Conservation (phyloP, 2,113 vertebrate species). For the Dasyurus viverrinus region DNA sequence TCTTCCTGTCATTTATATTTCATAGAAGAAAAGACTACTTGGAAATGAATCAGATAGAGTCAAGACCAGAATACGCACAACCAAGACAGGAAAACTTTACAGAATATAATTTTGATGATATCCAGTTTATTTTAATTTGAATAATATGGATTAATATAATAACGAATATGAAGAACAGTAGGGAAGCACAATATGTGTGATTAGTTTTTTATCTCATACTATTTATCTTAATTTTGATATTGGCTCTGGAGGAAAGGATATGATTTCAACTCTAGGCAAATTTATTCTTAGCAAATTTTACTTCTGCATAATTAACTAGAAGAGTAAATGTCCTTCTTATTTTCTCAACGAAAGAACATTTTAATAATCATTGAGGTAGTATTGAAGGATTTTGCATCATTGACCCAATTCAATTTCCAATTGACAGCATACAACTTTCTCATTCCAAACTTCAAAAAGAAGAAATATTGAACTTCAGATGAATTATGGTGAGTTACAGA, state of each 20-base stretch:
- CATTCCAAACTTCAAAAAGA: constrained; percentile 1
- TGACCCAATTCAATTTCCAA: not conserved
- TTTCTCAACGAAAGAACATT: not conserved
- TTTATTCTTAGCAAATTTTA: not conserved
- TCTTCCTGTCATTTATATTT: not conserved
- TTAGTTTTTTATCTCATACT: not conserved
- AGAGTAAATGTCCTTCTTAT: not conserved
- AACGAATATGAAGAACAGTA: not conserved
- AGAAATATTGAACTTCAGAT: not conserved
- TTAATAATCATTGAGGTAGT: too few relatives aligned
- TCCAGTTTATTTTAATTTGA: not conserved
- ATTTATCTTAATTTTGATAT: not conserved
- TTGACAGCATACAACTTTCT: not conserved
- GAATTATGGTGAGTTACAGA: not conserved
- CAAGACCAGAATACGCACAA: not conserved
- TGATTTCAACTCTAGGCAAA: constrained; percentile 2
- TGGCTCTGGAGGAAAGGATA: not conserved
- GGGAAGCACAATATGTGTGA: not conserved
- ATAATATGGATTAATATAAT: not conserved
- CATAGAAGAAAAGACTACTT: not conserved
- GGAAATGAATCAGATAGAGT: not conserved
- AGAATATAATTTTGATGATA: not conserved
- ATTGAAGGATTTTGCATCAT: not conserved
- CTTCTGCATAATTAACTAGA: constrained; percentile 49
- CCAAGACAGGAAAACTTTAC: not conserved